These are phyloP conservation scores for Staurois parvus DNA, from an alignment of 2,797 vertebrate species.

Conservation along the genomic window DNA sequence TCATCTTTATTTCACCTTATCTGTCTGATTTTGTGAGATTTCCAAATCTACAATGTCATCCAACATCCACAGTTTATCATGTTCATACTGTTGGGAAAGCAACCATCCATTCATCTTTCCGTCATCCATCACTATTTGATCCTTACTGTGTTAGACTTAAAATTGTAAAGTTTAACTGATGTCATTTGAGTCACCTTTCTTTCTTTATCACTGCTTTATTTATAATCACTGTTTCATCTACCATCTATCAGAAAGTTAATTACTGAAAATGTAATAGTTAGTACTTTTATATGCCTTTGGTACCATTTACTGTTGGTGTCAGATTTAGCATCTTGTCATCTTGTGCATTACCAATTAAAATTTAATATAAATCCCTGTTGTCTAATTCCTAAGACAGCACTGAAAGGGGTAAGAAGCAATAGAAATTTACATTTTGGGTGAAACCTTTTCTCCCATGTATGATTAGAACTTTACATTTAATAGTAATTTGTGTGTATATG, in stretches of 20 bases:
- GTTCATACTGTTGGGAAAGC: slow-evolving; percentile 41
- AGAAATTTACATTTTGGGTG: too few relatives aligned
- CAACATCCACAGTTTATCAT: slow-evolving; percentile 49
- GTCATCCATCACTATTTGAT: slow-evolving; percentile 31
- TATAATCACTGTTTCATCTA: neutral
- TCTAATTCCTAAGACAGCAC: too few relatives aligned
- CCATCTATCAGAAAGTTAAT: neutral
- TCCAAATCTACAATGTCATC: slow-evolving; percentile 51
- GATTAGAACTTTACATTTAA: too few relatives aligned
- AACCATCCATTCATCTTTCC: slow-evolving; percentile 35
- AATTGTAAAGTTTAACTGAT: slow-evolving; percentile 18
- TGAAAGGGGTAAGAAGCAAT: too few relatives aligned
- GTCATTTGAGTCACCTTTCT: slow-evolving; percentile 15
- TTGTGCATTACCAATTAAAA: too few relatives aligned
- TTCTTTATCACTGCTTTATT: neutral
- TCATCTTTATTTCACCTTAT: slow-evolving; percentile 53
- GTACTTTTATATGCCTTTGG: neutral
- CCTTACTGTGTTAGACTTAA: slow-evolving; percentile 15
- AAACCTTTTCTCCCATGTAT: too few relatives aligned
- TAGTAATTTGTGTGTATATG: too few relatives aligned
- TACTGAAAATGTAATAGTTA: neutral
- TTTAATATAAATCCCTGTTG: too few relatives aligned
- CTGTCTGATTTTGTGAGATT: slow-evolving; percentile 41
- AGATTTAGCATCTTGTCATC: too few relatives aligned
- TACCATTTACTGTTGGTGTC: too few relatives aligned